Evolutionary conservation across 2,113 vertebrate species (phyloP), one percentile per base, ranked within the genome.

Genomic region (Neolamprologus ventralis): DNA sequence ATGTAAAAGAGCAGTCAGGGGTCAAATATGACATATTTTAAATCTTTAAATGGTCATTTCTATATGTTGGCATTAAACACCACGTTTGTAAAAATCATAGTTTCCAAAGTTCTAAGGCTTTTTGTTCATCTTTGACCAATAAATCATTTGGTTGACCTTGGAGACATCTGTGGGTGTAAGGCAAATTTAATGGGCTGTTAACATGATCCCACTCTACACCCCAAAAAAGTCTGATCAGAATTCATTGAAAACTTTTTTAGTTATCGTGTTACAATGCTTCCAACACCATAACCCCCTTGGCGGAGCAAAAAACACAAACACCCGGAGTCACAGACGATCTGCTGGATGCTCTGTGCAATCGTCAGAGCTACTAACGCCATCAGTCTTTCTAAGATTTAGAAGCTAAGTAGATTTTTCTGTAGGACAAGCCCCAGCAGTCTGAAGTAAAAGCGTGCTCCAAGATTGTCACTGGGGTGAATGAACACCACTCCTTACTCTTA

Each of bases 381-480:
- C 35, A 9, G 65, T 35, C 31, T 65, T 65, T 65, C 60, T 65
- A 35, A n/a, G 31, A 65, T 65, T 65, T n/a, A 35, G 31, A 35
- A 65, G 17, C 31, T 35, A n/a, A 19, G 7, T 68, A 7, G 68
- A 26, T 16, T 47, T 75, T 75, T 47, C 23, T 75, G 21, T 47
- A 14, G 60, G 1, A 65, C 60, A n/a, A 65, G 31, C 21, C 21
- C 21, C 37, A 73, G 68, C 68, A 26, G 68, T 16, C 0, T 73
- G 68, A 1, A 0, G 19, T 40, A 37, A 68, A 68, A 0, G 2
- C 9, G 33, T 21, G 40, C 13, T 73, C 68, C 68, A 47, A 75
- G 68, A 45, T 75, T 47, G 40, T 47, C 68, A 75, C 68, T 75
- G 28, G 9, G 11, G 8, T 78, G 65, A 82, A 79, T 12, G 21